These are phyloP conservation scores for Empis stercorea DNA, from an alignment of 2,888 invertebrate genomes.

Conservation along the genomic window DNA sequence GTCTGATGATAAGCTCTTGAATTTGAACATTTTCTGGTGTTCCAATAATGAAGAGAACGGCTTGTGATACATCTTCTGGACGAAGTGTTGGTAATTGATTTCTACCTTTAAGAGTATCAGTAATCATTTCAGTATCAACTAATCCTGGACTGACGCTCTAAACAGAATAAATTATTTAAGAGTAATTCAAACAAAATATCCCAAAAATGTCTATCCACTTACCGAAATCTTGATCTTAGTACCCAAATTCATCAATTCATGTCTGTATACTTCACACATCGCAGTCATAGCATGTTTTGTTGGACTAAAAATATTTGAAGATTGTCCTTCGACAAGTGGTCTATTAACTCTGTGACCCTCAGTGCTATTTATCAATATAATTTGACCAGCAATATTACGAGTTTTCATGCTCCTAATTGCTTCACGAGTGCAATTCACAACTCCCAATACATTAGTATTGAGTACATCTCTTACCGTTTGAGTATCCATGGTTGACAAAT, in stretches of 20 bases:
- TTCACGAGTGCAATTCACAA: constrained; percentile 30
- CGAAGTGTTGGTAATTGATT: not conserved
- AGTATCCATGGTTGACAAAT: not conserved
- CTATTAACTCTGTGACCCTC: constrained; percentile 14
- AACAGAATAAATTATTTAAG: not conserved
- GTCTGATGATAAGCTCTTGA: not conserved
- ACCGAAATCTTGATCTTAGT: constrained; percentile 18
- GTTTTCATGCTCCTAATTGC: constrained; percentile 34
- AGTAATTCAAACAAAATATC: too few species aligned
- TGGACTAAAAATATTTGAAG: constrained; percentile 15
- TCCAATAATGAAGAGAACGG: not conserved
- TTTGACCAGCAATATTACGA: constrained; percentile 31
- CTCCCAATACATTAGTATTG: constrained; percentile 32
- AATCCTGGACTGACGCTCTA: constrained; percentile 10
- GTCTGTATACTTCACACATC: constrained; percentile 14
- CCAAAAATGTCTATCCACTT: too few species aligned
- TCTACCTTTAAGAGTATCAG: not conserved
- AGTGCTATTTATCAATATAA: constrained; percentile 29
- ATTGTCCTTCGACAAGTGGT: constrained; percentile 5
- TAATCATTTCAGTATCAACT: constrained; percentile 2
- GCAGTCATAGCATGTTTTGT: constrained; percentile 17
- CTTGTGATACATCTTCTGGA: not conserved
- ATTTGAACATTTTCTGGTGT: not conserved
- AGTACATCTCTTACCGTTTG: constrained; percentile 18
- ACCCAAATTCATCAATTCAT: constrained; percentile 14